These are phyloP conservation scores for Gallinago nigripennis DNA, from an alignment of 2,797 vertebrate genomes.

Conservation along the genomic window DNA sequence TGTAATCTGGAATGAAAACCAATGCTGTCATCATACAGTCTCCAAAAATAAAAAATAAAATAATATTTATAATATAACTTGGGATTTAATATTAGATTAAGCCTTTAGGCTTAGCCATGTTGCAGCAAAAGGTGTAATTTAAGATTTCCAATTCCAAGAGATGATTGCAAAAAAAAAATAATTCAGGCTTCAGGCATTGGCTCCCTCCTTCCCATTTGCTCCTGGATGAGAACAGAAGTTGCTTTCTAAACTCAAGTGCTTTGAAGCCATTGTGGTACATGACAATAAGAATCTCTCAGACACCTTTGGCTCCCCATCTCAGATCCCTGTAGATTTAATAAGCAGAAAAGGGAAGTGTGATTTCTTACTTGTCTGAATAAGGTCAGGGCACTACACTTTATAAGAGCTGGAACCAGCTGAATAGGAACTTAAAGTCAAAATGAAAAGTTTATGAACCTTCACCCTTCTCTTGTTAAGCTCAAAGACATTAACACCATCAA, in stretches of 20 bases:
- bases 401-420: background rate
- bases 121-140: background rate
- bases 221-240: background rate
- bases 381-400: background rate
- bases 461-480: background rate
- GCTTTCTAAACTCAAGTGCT: background rate
- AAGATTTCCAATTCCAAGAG: background rate
- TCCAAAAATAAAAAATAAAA: conserved; percentile 48
- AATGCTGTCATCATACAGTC: background rate
- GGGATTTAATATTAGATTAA: background rate
- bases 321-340: background rate
- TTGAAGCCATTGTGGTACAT: background rate
- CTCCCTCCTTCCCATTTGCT: background rate
- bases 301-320: background rate
- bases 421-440: background rate
- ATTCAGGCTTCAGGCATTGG: background rate
- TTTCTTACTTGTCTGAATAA: background rate
- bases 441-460: background rate
- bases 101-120: background rate
- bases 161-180: background rate
- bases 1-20: conserved; percentile 32
- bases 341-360: background rate
- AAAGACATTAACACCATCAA: background rate
- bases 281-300: background rate
- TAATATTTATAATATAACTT: background rate